A percentile compares a stretch with the other conserved stretches of the same genome.
Conservation (phyloP, 2,113 vertebrate species). For the Fulica atra region DNA sequence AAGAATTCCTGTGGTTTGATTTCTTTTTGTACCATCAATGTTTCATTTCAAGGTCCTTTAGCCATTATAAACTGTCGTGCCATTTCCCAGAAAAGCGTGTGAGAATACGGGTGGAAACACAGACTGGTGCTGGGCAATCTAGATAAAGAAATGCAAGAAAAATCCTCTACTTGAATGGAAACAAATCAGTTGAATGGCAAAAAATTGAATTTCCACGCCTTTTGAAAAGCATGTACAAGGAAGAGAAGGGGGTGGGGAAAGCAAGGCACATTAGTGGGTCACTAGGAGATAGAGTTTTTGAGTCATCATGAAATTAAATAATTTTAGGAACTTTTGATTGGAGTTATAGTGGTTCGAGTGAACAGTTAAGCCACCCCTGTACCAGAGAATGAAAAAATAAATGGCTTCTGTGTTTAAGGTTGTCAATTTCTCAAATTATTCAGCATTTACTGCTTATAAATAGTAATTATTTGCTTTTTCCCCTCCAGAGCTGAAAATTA, state of each 20-base stretch:
- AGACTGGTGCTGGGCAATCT: constrained; percentile 53
- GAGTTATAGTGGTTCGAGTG: constrained; percentile 38
- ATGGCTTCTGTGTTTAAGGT: constrained; percentile 69
- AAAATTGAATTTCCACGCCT: constrained; percentile 53
- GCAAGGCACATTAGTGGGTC: constrained; percentile 42
- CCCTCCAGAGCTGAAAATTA: constrained; percentile 67
- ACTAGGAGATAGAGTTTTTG: constrained; percentile 45
- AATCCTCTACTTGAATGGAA: constrained; percentile 64
- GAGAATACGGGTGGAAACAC: constrained; percentile 20
- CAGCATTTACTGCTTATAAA: constrained; percentile 75
- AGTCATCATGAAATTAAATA: constrained; percentile 65
- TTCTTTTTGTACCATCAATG: constrained; percentile 16
- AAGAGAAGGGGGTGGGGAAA: constrained; percentile 48
- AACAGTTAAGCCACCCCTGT: constrained; percentile 40
- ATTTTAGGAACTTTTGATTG: constrained; percentile 68
- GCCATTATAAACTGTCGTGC: constrained; percentile 20
- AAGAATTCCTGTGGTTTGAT: constrained; percentile 7
- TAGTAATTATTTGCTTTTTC: constrained; percentile 80
- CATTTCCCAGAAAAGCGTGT: constrained; percentile 3
- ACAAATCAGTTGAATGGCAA: constrained; percentile 59
- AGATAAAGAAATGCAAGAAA: constrained; percentile 56
- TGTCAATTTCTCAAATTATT: constrained; percentile 74
- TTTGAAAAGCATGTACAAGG: constrained; percentile 57
- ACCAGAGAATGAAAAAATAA: constrained; percentile 70
- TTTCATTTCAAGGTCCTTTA: constrained; percentile 24